Conservation (phyloP, 2,797 vertebrate species). For the Psittacula echo region DNA sequence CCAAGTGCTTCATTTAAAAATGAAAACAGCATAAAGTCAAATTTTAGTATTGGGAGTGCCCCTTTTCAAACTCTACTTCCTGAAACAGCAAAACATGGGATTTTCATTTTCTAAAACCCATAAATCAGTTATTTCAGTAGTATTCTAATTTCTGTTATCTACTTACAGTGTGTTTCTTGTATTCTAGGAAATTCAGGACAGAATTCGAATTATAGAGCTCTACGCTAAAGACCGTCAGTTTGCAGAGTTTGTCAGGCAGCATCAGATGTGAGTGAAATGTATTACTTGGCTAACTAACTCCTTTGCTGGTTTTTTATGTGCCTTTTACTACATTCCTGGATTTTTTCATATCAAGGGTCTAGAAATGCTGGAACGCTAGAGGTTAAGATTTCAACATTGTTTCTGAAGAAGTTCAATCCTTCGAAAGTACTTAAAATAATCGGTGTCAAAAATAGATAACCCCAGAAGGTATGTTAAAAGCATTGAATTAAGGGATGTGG, state of each 20-base stretch:
- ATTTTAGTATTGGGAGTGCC: not conserved
- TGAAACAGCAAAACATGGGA: not conserved
- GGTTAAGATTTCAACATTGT: not conserved
- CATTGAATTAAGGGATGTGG: not conserved
- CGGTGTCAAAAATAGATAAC: not conserved
- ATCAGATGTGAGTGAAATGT: conserved; percentile 87
- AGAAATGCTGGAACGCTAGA: not conserved
- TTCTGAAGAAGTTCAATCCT: not conserved
- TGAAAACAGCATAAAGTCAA: not conserved
- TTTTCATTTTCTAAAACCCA: not conserved
- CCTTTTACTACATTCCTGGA: not conserved
- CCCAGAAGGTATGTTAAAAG: not conserved
- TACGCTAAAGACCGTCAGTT: conserved; percentile 94
- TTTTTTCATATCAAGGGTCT: not conserved
- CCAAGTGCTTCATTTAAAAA: not conserved
- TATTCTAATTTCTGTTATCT: not conserved
- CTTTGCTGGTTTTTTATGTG: not conserved
- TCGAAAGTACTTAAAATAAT: not conserved
- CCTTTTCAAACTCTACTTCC: not conserved
- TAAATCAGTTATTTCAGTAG: not conserved
- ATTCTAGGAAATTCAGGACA: conserved; percentile 94
- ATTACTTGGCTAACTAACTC: not conserved
- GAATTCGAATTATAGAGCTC: conserved; percentile 94
- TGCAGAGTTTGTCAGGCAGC: conserved; percentile 91
- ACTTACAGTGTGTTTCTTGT: conserved; percentile 4